phyloP scores from a whole-genome alignment of 2,888 invertebrate species.

The Mycalesis mineus region DNA sequence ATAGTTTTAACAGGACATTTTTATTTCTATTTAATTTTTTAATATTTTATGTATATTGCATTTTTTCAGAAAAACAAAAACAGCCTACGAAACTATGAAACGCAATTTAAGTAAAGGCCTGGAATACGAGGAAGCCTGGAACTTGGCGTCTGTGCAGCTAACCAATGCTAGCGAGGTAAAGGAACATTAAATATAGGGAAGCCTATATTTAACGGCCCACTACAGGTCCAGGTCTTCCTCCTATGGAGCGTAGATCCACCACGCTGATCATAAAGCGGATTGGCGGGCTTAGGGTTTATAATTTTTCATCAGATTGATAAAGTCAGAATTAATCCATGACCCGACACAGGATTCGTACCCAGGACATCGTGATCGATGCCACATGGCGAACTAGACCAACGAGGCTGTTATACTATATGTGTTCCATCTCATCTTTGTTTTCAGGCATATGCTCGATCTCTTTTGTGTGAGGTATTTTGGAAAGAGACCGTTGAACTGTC shows the following conservation, averaged over 20 bases:
- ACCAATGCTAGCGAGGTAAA: conserved; percentile 87
- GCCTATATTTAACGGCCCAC: too few species aligned
- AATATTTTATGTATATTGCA: neutral
- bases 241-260: too few species aligned
- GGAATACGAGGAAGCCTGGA: conserved; percentile 89
- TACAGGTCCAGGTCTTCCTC: too few species aligned
- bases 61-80: conserved; percentile 29
- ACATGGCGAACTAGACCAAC: too few species aligned
- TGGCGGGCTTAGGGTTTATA: too few species aligned
- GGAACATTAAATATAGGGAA: too few species aligned
- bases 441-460: conserved; percentile 90
- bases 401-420: neutral
- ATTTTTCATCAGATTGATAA: too few species aligned
- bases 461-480: conserved; percentile 84
- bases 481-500: conserved; percentile 70
- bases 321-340: too few species aligned
- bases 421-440: conserved; percentile 1
- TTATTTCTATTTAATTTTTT: neutral
- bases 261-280: too few species aligned
- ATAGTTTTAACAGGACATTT: too few species aligned
- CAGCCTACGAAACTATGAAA: conserved; percentile 19
- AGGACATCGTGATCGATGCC: too few species aligned
- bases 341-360: too few species aligned
- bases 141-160: conserved; percentile 88
- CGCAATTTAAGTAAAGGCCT: conserved; percentile 60